phyloP scores from a whole-genome alignment of 2,888 invertebrate species.

The Drosophila macrospina region DNA sequence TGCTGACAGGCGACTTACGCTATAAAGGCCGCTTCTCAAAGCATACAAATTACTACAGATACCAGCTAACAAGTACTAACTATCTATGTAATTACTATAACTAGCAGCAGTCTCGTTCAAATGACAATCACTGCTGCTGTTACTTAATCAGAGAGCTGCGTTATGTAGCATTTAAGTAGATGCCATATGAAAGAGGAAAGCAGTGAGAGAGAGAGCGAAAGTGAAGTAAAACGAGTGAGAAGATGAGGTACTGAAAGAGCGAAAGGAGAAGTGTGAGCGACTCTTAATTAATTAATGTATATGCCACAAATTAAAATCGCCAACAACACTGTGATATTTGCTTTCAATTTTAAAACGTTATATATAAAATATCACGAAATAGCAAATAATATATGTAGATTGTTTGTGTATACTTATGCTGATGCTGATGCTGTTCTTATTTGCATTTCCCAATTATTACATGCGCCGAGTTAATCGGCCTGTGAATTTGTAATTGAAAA shows the following conservation, averaged over 20 bases:
- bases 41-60: conserved; percentile 56
- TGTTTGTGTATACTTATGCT: too few relatives aligned
- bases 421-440: too few relatives aligned
- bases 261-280: neutral
- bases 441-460: too few relatives aligned
- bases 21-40: conserved; percentile 66
- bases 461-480: too few relatives aligned
- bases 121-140: conserved; percentile 22
- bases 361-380: too few relatives aligned
- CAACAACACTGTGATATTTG: neutral
- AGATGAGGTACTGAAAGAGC: neutral
- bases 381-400: too few relatives aligned
- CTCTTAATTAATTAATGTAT: conserved; percentile 5
- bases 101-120: conserved; percentile 8
- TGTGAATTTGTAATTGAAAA: too few relatives aligned
- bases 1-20: conserved; percentile 52
- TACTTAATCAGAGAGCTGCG: neutral
- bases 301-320: neutral
- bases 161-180: conserved; percentile 3
- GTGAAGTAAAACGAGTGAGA: neutral
- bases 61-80: conserved; percentile 30
- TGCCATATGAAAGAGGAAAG: neutral
- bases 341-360: neutral
- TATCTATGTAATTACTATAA: conserved; percentile 19
- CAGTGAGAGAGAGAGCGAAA: neutral